phyloP scores from a whole-genome alignment of 2,113 vertebrate species.

The Lepisosteus osseus region DNA sequence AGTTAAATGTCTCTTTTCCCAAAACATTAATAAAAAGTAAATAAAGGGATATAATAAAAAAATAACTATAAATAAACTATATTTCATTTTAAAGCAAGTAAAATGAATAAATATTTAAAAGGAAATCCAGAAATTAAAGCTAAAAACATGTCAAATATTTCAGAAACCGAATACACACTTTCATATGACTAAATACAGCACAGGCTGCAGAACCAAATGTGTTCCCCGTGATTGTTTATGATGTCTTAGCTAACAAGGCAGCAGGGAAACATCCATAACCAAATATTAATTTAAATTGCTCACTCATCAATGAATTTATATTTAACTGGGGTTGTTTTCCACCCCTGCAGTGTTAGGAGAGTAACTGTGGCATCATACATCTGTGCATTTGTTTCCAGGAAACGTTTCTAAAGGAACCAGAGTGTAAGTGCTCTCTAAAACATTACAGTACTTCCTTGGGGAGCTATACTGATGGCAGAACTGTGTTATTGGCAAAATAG shows the following conservation, averaged over 20 bases:
- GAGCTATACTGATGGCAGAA: neutral
- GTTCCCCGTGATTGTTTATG: neutral
- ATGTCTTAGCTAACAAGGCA: neutral
- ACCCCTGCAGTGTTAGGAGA: constrained; percentile 8
- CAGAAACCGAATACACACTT: neutral
- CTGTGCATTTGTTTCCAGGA: neutral
- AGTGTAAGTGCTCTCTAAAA: constrained; percentile 9
- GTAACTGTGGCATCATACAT: constrained; percentile 3
- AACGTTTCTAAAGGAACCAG: neutral
- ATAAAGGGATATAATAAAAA: too few relatives aligned
- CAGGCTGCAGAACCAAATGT: neutral
- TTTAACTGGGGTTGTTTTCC: constrained; percentile 15
- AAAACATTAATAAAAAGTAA: too few relatives aligned
- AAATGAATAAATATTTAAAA: too few relatives aligned
- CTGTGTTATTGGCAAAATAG: neutral
- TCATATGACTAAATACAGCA: neutral
- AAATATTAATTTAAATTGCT: constrained; percentile 15
- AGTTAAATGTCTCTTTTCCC: too few relatives aligned
- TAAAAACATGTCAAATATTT: too few relatives aligned
- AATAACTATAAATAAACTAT: too few relatives aligned
- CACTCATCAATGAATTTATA: constrained; percentile 9
- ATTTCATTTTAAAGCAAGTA: too few relatives aligned
- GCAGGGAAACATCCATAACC: constrained; percentile 1
- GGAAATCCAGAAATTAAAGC: too few relatives aligned
- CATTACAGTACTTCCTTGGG: neutral